Percentiles rank a stretch among this genome's conserved stretches.
Evolutionary conservation across 2,113 vertebrate species (phyloP).

Genomic region (Paedocypris sp.): DNA sequence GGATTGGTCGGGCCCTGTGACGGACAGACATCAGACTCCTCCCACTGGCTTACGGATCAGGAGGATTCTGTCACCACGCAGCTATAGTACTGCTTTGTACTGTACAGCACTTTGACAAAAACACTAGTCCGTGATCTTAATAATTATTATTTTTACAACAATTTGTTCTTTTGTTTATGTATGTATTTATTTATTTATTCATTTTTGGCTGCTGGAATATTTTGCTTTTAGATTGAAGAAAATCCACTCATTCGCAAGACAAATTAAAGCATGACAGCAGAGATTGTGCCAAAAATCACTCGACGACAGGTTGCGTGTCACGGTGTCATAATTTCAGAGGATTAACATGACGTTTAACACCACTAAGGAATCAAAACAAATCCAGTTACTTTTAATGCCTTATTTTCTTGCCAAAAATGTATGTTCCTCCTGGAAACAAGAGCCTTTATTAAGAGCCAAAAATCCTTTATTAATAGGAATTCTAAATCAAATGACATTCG

Average conservation of each 20-base stretch:
- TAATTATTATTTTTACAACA: conserved; percentile 20
- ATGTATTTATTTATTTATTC: no score
- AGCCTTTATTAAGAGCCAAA: no score
- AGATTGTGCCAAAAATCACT: background rate
- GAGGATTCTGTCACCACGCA: conserved; percentile 89
- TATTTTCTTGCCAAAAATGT: no score
- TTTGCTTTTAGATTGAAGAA: conserved; percentile 5
- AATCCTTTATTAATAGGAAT: no score
- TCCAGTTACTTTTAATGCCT: no score
- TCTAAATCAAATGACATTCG: no score
- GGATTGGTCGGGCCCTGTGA: conserved; percentile 84
- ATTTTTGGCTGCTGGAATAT: conserved; percentile 28
- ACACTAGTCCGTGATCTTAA: conserved; percentile 21
- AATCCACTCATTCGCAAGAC: background rate
- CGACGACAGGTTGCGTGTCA: no score
- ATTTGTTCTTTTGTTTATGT: background rate
- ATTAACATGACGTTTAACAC: no score
- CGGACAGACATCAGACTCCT: conserved; percentile 60
- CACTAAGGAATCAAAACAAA: no score
- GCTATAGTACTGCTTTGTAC: conserved; percentile 65
- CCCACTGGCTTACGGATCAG: conserved; percentile 78
- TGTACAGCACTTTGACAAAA: conserved; percentile 25
- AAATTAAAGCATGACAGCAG: background rate
- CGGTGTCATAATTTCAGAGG: no score
- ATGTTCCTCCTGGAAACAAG: no score